Evolutionary conservation across 1,140 invertebrate species (phyloP).

Genomic region (Globodera rostochiensis): DNA sequence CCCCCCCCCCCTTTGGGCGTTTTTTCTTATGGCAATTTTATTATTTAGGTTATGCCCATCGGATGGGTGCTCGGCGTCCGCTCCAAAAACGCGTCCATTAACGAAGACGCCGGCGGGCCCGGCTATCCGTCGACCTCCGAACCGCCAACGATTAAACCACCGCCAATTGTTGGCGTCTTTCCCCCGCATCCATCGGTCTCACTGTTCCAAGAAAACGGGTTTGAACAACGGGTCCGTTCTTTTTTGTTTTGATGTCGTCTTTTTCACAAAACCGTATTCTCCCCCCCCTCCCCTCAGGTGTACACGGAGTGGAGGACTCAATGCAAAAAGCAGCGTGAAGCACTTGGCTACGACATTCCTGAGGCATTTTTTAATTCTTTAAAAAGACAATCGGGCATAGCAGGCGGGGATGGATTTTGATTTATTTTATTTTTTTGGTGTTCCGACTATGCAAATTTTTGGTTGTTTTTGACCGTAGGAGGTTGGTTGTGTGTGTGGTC

Average conservation of each 20-base stretch:
- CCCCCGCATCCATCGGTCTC: conserved; percentile 71
- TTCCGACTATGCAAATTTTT: too few species aligned
- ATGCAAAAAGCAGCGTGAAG: conserved; percentile 74
- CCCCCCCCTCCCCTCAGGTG: conserved; percentile 45
- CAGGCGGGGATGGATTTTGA: too few species aligned
- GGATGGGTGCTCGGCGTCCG: conserved; percentile 92
- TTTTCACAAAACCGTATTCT: conserved; percentile 12
- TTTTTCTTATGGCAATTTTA: conserved; percentile 73
- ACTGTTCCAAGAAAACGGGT: conserved; percentile 86
- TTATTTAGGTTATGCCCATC: conserved; percentile 81
- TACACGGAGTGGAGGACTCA: conserved; percentile 54
- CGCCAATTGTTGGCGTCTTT: not conserved
- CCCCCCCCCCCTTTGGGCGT: too few species aligned
- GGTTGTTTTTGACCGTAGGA: too few species aligned
- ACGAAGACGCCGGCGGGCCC: conserved; percentile 63
- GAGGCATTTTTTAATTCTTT: conserved; percentile 68
- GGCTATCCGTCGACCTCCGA: conserved; percentile 3
- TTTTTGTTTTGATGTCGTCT: not conserved
- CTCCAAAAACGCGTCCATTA: conserved; percentile 75
- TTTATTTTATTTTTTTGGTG: too few species aligned
- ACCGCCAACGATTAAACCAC: not conserved
- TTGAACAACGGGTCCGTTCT: conserved; percentile 82
- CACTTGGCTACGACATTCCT: conserved; percentile 85
- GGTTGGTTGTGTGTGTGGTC: too few species aligned
- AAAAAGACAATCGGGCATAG: not conserved